phyloP scores from a whole-genome alignment of 2,888 invertebrate genomes.

The Teinopalpus imperialis region DNA sequence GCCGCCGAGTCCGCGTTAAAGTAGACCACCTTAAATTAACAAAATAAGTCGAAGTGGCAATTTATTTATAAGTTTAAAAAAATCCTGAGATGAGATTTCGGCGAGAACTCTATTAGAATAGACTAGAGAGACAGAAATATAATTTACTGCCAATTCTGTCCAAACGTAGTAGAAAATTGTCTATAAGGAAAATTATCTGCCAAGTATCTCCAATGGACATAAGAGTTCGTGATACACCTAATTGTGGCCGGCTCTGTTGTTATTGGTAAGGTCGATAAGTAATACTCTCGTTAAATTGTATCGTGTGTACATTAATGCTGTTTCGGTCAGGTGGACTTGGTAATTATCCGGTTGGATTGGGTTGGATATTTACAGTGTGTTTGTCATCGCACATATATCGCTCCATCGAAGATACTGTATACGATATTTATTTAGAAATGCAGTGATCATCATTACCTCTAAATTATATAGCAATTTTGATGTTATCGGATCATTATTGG shows the following conservation, averaged over 20 bases:
- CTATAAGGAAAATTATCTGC: too few relatives aligned
- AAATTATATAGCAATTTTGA: too few relatives aligned
- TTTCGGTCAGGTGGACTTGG: slow-evolving; percentile 45
- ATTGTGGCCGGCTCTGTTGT: slow-evolving; percentile 2
- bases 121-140: slow-evolving; percentile 55
- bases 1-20: slow-evolving; percentile 27
- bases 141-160: slow-evolving; percentile 61
- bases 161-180: slow-evolving; percentile 45
- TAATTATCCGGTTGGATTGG: slow-evolving; percentile 59
- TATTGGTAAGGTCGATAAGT: slow-evolving; percentile 3
- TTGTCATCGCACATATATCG: too few relatives aligned
- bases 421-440: too few relatives aligned
- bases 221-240: slow-evolving; percentile 29
- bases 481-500: too few relatives aligned
- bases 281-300: slow-evolving; percentile 1
- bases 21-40: slow-evolving; percentile 15
- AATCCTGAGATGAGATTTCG: slow-evolving; percentile 37
- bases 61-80: slow-evolving; percentile 33
- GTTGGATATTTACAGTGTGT: slow-evolving; percentile 52
- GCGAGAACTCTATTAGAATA: too few relatives aligned
- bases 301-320: slow-evolving; percentile 5
- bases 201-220: slow-evolving; percentile 30
- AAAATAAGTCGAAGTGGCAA: slow-evolving; percentile 29
- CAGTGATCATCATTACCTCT: too few relatives aligned
- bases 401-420: too few relatives aligned